phyloP scores from a whole-genome alignment of 2,797 vertebrate species.

The Epinephelus awoara region DNA sequence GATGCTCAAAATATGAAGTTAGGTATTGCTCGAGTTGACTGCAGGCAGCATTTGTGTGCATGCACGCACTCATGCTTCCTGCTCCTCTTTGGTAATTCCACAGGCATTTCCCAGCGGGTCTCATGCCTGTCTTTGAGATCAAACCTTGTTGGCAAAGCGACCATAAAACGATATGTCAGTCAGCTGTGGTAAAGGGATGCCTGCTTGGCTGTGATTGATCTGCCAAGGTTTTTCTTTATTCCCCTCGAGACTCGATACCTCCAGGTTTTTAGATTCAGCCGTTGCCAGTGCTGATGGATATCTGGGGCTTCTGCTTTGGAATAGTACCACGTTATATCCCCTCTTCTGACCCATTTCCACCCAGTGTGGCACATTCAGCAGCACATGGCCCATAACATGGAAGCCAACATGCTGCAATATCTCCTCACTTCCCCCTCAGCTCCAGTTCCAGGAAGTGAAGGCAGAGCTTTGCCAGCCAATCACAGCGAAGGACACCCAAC shows the following conservation, averaged over 20 bases:
- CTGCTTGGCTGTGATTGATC: conserved; percentile 76
- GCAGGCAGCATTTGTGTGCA: conserved; percentile 56
- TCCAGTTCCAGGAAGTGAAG: conserved; percentile 81
- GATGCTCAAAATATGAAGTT: conserved; percentile 66
- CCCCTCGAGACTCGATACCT: conserved; percentile 64
- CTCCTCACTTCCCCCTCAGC: conserved; percentile 63
- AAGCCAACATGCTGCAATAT: conserved; percentile 73
- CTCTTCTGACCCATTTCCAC: conserved; percentile 62
- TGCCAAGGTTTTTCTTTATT: conserved; percentile 76
- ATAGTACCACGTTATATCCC: conserved; percentile 45
- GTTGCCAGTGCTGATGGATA: conserved; percentile 64
- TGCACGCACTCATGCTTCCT: conserved; percentile 25
- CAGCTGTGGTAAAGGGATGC: conserved; percentile 72
- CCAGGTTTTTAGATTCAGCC: conserved; percentile 65
- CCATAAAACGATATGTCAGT: conserved; percentile 76
- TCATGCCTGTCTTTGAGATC: conserved; percentile 69
- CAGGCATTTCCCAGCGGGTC: conserved; percentile 74
- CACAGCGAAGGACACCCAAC: conserved; percentile 86
- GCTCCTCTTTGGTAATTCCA: conserved; percentile 62
- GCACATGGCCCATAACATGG: conserved; percentile 68
- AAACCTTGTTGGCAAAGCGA: conserved; percentile 74
- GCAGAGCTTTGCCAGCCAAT: conserved; percentile 81
- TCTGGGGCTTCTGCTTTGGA: conserved; percentile 56
- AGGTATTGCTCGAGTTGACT: conserved; percentile 41
- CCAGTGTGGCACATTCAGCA: conserved; percentile 63